Percentiles rank a stretch among this genome's conserved stretches.
Evolutionary conservation across 2,113 vertebrate species (phyloP).

Genomic region (Myiozetetes cayanensis): DNA sequence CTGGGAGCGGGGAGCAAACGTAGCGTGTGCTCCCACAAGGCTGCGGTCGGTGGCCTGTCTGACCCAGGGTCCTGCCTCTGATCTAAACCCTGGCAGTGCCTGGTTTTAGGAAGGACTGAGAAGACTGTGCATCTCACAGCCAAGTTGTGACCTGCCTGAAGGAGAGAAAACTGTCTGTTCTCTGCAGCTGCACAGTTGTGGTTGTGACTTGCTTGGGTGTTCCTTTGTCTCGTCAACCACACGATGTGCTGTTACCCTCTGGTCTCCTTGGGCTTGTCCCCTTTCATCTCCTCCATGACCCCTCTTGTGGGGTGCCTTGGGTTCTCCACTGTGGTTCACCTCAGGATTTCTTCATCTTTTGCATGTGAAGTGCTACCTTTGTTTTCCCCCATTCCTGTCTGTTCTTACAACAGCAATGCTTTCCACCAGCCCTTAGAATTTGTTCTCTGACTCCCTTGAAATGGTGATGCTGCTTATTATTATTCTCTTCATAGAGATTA

Average conservation of each 20-base stretch:
- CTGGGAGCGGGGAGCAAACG: background rate
- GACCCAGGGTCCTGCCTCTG: background rate
- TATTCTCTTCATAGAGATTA: background rate
- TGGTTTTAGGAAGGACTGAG: background rate
- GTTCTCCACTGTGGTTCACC: background rate
- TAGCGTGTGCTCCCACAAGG: rapidly evolving
- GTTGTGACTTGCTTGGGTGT: background rate
- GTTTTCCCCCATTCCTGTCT: rapidly evolving
- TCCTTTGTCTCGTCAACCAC: rapidly evolving
- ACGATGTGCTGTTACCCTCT: background rate
- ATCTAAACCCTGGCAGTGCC: too few relatives aligned
- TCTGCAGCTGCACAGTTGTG: background rate
- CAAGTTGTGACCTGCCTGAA: background rate
- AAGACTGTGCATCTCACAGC: background rate
- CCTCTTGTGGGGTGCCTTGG: rapidly evolving
- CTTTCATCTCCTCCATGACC: background rate
- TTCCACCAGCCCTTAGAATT: rapidly evolving
- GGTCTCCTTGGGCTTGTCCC: background rate
- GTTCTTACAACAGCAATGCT: background rate
- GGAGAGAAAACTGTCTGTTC: background rate
- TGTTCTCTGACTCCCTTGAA: background rate
- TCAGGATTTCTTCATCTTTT: background rate
- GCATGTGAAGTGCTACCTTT: rapidly evolving
- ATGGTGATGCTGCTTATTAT: background rate
- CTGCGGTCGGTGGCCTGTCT: rapidly evolving